Percentiles rank a stretch among this genome's conserved stretches.
phyloP scores from a whole-genome alignment of 2,888 invertebrate genomes.

The Boloria selene region DNA sequence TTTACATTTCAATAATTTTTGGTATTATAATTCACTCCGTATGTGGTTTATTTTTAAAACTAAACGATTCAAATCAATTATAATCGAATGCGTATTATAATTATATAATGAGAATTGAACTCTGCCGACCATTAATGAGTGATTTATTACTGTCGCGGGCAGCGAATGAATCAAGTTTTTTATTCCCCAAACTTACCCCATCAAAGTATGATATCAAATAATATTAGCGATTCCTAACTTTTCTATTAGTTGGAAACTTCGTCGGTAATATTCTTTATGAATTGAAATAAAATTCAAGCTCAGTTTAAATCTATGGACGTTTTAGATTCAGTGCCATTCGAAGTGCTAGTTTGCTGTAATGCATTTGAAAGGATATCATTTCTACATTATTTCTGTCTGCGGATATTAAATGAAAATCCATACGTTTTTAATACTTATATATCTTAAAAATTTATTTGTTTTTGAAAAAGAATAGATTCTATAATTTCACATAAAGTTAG shows the following conservation, averaged over 20 bases:
- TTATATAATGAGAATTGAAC: conserved; percentile 1
- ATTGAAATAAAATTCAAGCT: conserved; percentile 28
- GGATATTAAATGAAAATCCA: conserved; percentile 7
- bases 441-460: neutral
- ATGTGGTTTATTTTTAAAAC: no score
- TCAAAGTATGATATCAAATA: conserved; percentile 32
- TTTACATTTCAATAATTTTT: conserved; percentile 1
- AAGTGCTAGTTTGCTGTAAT: conserved; percentile 17
- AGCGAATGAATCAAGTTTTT: conserved; percentile 19
- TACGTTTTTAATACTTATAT: conserved; percentile 7
- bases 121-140: neutral
- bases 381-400: conserved; percentile 8
- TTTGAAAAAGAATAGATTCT: no score
- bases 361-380: conserved; percentile 20
- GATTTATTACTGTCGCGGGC: conserved; percentile 12
- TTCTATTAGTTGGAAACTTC: conserved; percentile 29
- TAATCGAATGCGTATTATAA: neutral
- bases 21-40: no score
- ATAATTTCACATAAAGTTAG: no score
- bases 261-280: conserved; percentile 25
- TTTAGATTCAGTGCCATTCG: conserved; percentile 19
- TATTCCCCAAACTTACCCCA: conserved; percentile 24
- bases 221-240: conserved; percentile 32
- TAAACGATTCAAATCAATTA: neutral
- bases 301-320: conserved; percentile 23